phyloP scores from a whole-genome alignment of 1,140 invertebrate genomes.

The Drosophila lacteicornis region DNA sequence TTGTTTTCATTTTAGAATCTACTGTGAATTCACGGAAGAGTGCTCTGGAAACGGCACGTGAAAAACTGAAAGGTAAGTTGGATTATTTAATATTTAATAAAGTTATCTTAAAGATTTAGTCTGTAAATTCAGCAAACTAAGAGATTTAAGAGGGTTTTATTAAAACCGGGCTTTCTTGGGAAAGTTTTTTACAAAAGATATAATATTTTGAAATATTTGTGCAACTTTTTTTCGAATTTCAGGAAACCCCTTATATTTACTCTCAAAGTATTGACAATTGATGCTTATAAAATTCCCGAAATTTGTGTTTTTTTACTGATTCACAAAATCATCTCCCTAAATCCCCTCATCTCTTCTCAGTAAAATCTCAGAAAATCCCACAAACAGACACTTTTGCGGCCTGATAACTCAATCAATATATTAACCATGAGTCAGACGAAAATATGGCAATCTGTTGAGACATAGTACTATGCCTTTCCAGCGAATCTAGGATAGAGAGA shows the following conservation, averaged over 20 bases:
- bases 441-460: conserved; percentile 25
- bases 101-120: too few relatives aligned
- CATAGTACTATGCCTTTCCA: conserved; percentile 4
- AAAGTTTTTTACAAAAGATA: too few relatives aligned
- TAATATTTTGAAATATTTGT: too few relatives aligned
- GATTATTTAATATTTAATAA: not conserved
- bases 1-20: conserved; percentile 57
- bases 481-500: conserved; percentile 10
- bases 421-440: conserved; percentile 17
- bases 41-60: conserved; percentile 67
- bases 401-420: conserved; percentile 25
- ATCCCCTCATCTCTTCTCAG: not conserved
- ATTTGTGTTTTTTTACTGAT: not conserved
- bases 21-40: conserved; percentile 78
- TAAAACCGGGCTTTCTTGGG: too few relatives aligned
- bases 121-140: too few relatives aligned
- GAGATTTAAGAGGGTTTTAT: too few relatives aligned
- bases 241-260: too few relatives aligned
- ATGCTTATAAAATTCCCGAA: too few relatives aligned
- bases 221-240: too few relatives aligned
- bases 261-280: too few relatives aligned
- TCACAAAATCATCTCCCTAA: not conserved
- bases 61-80: conserved; percentile 70
- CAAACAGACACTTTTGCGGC: too few relatives aligned
- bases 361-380: not conserved